Evolutionary conservation across 2,888 invertebrate genomes (phyloP), one percentile per base, ranked within the genome.

Genomic region (Drosophila paracracens): DNA sequence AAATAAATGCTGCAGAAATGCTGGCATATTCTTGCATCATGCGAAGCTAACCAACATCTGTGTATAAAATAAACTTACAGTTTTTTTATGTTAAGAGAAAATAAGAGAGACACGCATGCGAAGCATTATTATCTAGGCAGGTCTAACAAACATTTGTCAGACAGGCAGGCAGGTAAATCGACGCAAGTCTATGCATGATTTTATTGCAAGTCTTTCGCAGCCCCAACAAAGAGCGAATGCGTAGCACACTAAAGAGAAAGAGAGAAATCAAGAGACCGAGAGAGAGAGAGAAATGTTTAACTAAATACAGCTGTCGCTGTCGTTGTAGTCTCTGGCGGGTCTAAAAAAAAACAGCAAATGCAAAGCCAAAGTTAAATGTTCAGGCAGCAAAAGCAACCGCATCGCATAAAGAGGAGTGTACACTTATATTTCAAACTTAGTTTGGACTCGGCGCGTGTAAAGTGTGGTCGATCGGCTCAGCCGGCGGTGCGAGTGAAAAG

Each of bases 341-440:
- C 33, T 33, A 33, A 35, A 56, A 43, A 68, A 70, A 59, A 65
- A 51, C 54, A 50, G 66, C 70, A 54, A 77, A 78, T 59, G 65
- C 81, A 88, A 83, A 83, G 89, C 87, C 79, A 83, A 76, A 88
- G 87, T 78, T 81, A 68, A 78, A 60, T 58, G 53, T 38, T 52
- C 56, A 46, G 59, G 40, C 57, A 31, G 68, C 65, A 66, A 67
- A 79, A 81, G 46, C 68, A 61, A 52, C 36, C 33, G 64, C 75
- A 57, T 56, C 51, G 56, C 84, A 87, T 85, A 89, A 72, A 88
- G 82, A 66, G 72, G 70, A 72, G 73, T 66, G 72, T 64, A 68
- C 59, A 63, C 59, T 71, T 59, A 48, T 58, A 70, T 76, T 50
- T 50, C 59, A 78, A 71, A 83, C 82, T 85, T 89, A 89, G 88